Conservation (phyloP, 2,797 vertebrate genomes). For the Delichon dasypus region DNA sequence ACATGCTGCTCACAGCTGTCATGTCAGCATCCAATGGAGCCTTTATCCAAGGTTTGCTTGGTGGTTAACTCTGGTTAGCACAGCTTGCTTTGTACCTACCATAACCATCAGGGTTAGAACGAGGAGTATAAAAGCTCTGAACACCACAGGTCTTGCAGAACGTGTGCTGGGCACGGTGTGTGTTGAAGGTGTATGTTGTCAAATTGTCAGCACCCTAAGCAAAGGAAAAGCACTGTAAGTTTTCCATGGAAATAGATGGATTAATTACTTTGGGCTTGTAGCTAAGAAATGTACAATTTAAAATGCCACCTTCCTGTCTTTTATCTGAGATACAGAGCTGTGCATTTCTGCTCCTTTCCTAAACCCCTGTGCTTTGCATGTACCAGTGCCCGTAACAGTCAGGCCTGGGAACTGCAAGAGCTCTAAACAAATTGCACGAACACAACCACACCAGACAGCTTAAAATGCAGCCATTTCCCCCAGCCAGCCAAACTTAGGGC, state of each 20-base stretch:
- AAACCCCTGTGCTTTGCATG: not conserved
- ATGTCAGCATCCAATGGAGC: not conserved
- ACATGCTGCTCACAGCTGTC: not conserved
- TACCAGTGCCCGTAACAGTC: fast-evolving
- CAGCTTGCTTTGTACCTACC: constrained; percentile 75
- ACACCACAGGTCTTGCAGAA: constrained; percentile 97
- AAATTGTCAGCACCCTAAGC: constrained; percentile 86
- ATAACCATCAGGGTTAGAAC: constrained; percentile 92
- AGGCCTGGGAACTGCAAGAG: not conserved
- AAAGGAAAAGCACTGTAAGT: constrained; percentile 1
- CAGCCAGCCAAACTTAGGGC: not conserved
- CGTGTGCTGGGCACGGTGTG: constrained; percentile 87
- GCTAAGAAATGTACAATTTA: not conserved
- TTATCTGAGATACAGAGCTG: not conserved
- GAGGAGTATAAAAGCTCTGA: constrained; percentile 94
- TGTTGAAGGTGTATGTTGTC: constrained; percentile 93
- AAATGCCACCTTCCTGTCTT: not conserved
- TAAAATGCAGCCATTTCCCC: not conserved
- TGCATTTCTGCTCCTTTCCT: not conserved
- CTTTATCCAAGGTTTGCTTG: not conserved
- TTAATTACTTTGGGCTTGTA: not conserved
- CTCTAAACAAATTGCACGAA: not conserved
- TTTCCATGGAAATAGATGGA: not conserved
- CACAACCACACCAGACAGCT: not conserved
- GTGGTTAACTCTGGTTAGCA: not conserved